phyloP scores from a whole-genome alignment of 2,888 invertebrate genomes.

The Ophion slaviceki region DNA sequence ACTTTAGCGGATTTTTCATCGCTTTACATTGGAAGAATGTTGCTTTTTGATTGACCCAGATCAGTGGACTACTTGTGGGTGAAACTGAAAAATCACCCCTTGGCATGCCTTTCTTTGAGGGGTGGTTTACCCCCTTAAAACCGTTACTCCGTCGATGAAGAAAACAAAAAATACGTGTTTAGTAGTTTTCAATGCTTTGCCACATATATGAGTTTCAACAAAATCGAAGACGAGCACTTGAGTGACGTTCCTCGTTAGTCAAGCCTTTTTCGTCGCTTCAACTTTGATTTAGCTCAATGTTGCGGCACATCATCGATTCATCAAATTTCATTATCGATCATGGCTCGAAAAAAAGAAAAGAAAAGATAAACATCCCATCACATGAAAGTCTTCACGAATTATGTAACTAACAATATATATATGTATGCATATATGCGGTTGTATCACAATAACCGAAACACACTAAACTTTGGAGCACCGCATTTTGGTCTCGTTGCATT shows the following conservation, averaged over 20 bases:
- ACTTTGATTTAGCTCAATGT: conserved; percentile 72
- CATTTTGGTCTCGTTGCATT: conserved; percentile 17
- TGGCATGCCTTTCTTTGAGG: too few relatives aligned
- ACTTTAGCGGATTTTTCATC: too few relatives aligned
- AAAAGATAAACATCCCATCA: conserved; percentile 15
- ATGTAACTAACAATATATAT: conserved; percentile 18
- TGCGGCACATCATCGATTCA: conserved; percentile 71
- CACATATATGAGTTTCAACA: too few relatives aligned
- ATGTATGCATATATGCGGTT: conserved; percentile 1
- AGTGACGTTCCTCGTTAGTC: background rate
- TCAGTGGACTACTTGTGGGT: too few relatives aligned
- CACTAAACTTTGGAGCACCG: conserved; percentile 47
- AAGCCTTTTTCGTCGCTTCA: conserved; percentile 56
- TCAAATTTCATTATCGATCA: conserved; percentile 64
- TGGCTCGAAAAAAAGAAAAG: conserved; percentile 39
- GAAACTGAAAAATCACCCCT: too few relatives aligned
- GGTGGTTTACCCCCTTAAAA: too few relatives aligned
- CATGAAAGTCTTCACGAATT: conserved; percentile 35
- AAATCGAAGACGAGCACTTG: too few relatives aligned
- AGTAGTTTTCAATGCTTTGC: too few relatives aligned
- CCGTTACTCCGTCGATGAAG: too few relatives aligned
- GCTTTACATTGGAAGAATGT: too few relatives aligned
- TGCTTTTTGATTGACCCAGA: too few relatives aligned
- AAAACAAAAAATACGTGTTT: too few relatives aligned
- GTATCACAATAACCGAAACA: conserved; percentile 13